Evolutionary conservation across 2,797 vertebrate species (phyloP).

Genomic region (Oreochromis grahami): DNA sequence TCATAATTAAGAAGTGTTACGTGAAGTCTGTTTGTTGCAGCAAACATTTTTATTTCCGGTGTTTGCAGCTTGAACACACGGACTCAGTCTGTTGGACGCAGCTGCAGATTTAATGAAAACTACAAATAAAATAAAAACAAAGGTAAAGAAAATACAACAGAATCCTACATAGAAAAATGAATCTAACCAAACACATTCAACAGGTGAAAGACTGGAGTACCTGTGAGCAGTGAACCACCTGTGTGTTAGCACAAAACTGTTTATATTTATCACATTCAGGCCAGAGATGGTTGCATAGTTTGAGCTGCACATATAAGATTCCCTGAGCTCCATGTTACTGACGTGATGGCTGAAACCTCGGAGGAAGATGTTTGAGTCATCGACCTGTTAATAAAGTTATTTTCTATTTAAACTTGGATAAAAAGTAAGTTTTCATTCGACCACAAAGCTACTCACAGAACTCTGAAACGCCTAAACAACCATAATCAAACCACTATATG

Average conservation of each 20-base stretch:
- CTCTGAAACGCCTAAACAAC: background rate
- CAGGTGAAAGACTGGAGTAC: background rate
- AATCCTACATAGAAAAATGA: background rate
- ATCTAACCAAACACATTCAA: background rate
- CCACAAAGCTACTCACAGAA: background rate
- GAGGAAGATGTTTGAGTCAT: background rate
- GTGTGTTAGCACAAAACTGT: background rate
- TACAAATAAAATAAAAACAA: background rate
- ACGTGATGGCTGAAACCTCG: background rate
- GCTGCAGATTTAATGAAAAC: background rate
- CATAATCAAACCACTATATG: background rate
- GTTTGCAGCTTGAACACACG: background rate
- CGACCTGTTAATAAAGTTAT: background rate
- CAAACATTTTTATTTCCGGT: fast-evolving
- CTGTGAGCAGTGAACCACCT: background rate
- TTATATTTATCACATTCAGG: fast-evolving
- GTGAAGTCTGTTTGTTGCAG: background rate
- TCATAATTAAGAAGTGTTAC: background rate
- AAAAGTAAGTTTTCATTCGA: fast-evolving
- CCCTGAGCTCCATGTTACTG: background rate
- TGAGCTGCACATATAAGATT: background rate
- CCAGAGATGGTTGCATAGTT: background rate
- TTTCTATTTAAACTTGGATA: background rate
- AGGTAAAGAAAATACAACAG: background rate
- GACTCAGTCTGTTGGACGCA: background rate